Percentiles rank a stretch among this genome's conserved stretches.
Conservation (phyloP, 2,888 invertebrate species). For the Chymomyza procnemis region DNA sequence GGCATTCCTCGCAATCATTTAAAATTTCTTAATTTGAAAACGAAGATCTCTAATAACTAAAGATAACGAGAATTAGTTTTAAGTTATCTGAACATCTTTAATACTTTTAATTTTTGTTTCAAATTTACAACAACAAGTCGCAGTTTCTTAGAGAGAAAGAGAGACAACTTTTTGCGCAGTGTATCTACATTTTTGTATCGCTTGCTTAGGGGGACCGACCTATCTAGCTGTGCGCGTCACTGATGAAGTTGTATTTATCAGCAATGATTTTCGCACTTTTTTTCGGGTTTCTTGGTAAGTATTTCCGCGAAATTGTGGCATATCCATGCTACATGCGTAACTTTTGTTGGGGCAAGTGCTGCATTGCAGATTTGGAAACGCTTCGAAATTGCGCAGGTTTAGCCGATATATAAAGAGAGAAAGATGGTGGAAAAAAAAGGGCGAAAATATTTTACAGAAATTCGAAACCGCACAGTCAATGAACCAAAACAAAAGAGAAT, state of each 20-base stretch:
- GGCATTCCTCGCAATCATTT: too few relatives aligned
- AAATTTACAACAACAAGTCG: too few relatives aligned
- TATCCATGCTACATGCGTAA: neutral
- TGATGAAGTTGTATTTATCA: conserved; percentile 66
- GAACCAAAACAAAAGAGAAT: conserved; percentile 63
- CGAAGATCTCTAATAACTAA: too few relatives aligned
- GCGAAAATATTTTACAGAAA: conserved; percentile 54
- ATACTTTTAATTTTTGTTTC: too few relatives aligned
- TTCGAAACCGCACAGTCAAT: conserved; percentile 64
- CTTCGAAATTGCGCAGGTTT: conserved; percentile 12
- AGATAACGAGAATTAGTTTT: too few relatives aligned
- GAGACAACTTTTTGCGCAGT: conserved; percentile 2
- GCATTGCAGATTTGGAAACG: neutral
- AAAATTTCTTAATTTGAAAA: too few relatives aligned
- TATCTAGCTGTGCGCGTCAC: conserved; percentile 26
- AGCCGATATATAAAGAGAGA: conserved; percentile 29
- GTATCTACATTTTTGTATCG: conserved; percentile 61
- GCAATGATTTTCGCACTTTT: conserved; percentile 58
- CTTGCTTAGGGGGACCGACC: conserved; percentile 15
- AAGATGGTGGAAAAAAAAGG: neutral
- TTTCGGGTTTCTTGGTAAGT: neutral
- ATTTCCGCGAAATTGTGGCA: neutral
- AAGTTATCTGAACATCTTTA: too few relatives aligned
- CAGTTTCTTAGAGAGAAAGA: too few relatives aligned
- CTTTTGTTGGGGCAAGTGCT: neutral